Evolutionary conservation across 2,113 vertebrate species (phyloP).

Genomic region (Agapornis roseicollis): DNA sequence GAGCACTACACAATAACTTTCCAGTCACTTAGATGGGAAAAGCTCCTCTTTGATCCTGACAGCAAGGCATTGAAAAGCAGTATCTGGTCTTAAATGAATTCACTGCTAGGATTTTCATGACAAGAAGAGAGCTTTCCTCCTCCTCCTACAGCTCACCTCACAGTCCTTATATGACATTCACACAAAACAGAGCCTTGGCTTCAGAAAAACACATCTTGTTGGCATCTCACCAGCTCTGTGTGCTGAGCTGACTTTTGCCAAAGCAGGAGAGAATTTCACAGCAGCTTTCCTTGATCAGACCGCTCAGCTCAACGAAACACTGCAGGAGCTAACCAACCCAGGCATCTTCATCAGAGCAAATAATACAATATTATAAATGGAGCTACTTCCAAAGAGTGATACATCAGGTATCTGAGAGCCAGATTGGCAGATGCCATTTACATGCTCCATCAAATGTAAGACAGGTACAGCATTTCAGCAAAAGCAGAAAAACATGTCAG

Average conservation of each 20-base stretch:
- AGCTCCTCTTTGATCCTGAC: neutral
- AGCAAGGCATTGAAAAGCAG: neutral
- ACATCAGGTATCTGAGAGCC: neutral
- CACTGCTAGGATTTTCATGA: neutral
- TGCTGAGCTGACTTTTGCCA: neutral
- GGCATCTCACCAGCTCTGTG: neutral
- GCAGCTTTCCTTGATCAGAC: neutral
- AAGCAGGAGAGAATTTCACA: neutral
- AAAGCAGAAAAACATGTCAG: neutral
- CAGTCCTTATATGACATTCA: neutral
- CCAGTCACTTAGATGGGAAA: neutral
- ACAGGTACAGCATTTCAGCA: neutral
- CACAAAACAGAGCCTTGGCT: neutral
- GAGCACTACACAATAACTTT: neutral
- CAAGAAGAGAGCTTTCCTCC: neutral
- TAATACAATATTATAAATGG: neutral
- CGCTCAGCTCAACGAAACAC: neutral
- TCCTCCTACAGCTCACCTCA: neutral
- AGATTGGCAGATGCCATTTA: neutral
- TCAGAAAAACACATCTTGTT: constrained; percentile 6
- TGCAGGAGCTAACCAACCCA: neutral
- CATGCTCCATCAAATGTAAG: neutral
- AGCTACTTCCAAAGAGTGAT: neutral
- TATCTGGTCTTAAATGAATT: neutral
- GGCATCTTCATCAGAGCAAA: neutral